Evolutionary conservation across 2,888 invertebrate genomes (phyloP).

Genomic region (Thelaira solivaga): DNA sequence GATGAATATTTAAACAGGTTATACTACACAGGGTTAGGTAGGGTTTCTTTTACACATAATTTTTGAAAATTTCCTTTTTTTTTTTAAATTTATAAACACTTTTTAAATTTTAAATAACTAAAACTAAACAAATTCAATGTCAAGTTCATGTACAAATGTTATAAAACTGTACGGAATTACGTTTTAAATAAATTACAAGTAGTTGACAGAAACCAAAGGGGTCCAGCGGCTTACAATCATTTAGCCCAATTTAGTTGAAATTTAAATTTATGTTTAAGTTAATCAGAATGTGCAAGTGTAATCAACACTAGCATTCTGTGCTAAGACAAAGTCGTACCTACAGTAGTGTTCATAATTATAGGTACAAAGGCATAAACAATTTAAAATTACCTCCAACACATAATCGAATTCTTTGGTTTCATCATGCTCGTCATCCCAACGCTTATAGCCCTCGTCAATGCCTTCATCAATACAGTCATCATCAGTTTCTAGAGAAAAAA

Average conservation of each 20-base stretch:
- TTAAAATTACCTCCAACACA: conserved; percentile 76
- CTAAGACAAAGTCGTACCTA: too few relatives aligned
- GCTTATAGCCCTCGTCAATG: conserved; percentile 83
- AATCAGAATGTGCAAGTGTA: too few relatives aligned
- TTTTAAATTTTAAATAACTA: neutral
- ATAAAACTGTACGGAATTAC: conserved; percentile 8
- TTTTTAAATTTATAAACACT: neutral
- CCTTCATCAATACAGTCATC: conserved; percentile 95
- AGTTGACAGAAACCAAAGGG: neutral
- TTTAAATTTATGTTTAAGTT: conserved; percentile 33
- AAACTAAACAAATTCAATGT: conserved; percentile 33
- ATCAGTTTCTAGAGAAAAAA: conserved; percentile 82
- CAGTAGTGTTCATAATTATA: neutral
- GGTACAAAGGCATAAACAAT: neutral
- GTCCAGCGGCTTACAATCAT: conserved; percentile 10
- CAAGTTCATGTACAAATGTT: conserved; percentile 43
- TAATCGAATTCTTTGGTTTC: conserved; percentile 77
- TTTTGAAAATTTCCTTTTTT: neutral
- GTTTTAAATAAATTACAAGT: conserved; percentile 37
- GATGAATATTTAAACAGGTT: neutral
- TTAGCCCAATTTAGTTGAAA: conserved; percentile 19
- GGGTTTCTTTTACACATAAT: neutral
- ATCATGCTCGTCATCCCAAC: conserved; percentile 79
- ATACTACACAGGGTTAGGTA: neutral
- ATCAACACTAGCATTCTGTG: too few relatives aligned